Base-by-base conservation (phyloP, 2,113 vertebrate species). In the Toxostoma redivivum region DNA sequence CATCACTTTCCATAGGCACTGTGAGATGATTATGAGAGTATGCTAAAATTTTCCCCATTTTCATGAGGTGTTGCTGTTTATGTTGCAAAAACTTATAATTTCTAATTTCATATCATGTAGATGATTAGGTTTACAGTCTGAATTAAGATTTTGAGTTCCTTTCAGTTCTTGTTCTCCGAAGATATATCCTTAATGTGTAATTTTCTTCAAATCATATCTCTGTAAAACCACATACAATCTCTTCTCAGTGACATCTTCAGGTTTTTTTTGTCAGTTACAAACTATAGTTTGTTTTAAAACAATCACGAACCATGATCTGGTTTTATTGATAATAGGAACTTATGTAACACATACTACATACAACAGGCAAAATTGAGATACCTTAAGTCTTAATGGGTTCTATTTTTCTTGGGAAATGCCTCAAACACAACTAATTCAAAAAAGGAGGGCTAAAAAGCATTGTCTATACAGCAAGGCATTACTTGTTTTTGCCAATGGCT, bases 181-280 rank as follows among this genome's bases (percentile, higher is more conserved):
- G 95, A 79, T n/a, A 77, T 90, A 90, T 84, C 83, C 66, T 95
- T 96, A 89, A 61, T 47, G 31, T 16, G 28, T 60, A 91, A 78
- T 96, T 95, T 95, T 95, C 42, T 81, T 51, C 21, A 61, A 66
- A 61, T 91, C 71, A 47, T 28, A 88, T 58, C 50, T 80, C 24
- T 14, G 3, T 73, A 57, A 51, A 10, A 77, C 3, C 19, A 44
- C 24, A 79, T 76, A 28, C 2, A 35, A 53, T 38, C 11, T 70
- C 3, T 78, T 84, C 81, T 86, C 44, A 79, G 22, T 21, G 30
- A 50, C 6, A 37, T 25, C 15, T 60, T 82, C 15, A 60, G 22
- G 3, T 48, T 79, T 11, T 56, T 65, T 91, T 53, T 71, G 11
- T 28, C 40, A 25, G 7, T 53, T 71, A 31, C 5, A 80, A 87